These are phyloP conservation scores for Eulithis testata DNA, from an alignment of 2,888 invertebrate genomes.

Conservation along the genomic window DNA sequence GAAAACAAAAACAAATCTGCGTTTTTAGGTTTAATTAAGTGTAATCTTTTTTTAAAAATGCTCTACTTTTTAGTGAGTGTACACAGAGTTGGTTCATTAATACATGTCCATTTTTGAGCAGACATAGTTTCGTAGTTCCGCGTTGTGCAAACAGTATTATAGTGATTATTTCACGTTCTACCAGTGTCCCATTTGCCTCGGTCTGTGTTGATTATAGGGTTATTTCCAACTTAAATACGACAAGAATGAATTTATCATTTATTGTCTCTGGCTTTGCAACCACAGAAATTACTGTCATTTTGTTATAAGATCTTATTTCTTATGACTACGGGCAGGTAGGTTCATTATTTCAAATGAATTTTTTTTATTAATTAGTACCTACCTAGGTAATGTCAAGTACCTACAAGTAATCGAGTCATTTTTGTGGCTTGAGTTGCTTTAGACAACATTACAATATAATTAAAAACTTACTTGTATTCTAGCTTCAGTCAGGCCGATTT, in stretches of 20 bases:
- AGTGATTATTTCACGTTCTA: constrained; percentile 28
- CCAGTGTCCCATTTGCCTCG: constrained; percentile 49
- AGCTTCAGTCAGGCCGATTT: constrained; percentile 97
- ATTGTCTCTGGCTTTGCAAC: constrained; percentile 25
- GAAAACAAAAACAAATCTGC: no score
- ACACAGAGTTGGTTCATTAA: no score
- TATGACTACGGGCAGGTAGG: no score
- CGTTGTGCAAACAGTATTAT: constrained; percentile 32
- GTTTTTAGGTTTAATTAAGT: no score
- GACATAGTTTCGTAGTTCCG: constrained; percentile 9
- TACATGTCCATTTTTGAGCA: constrained; percentile 20
- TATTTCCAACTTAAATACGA: constrained; percentile 22
- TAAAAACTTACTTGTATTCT: constrained; percentile 92
- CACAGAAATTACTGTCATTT: constrained; percentile 18
- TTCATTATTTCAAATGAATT: no score
- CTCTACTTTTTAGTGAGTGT: no score
- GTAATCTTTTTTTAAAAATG: no score
- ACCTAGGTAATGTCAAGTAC: no score
- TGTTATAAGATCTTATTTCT: constrained; percentile 6
- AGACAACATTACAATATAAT: no score
- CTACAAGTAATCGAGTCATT: no score
- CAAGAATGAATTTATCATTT: constrained; percentile 29
- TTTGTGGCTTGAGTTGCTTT: no score
- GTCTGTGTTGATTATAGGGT: constrained; percentile 60
- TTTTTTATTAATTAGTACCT: no score